Evolutionary conservation across 2,888 invertebrate genomes (phyloP), one percentile per base, ranked within the genome.

Genomic region (Ennomos quercinarius): DNA sequence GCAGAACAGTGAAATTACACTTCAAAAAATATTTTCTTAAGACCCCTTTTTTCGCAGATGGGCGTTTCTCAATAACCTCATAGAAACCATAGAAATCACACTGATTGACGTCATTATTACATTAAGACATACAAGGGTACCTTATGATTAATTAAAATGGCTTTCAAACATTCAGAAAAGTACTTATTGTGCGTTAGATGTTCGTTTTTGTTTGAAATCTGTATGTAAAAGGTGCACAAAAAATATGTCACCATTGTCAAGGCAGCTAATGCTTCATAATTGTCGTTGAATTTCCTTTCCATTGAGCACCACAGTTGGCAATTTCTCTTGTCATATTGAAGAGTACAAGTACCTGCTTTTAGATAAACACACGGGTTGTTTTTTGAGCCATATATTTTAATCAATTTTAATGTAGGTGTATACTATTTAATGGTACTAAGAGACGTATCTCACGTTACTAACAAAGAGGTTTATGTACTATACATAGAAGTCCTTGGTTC

Each of bases 251-350:
- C 84, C 83, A 84, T 87, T 87, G 86, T 89, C 77, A 77, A 76
- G 70, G 70, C 71, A 73, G 77, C 80, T 81, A 86, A 84, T 86
- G 81, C 83, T 76, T 86, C 83, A 84, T 87, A 88, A 87, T 87
- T 87, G 87, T 87, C 79, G 81, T 84, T 78, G 84, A 84, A 86
- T 89, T 90, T 90, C 86, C 89, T 89, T 83, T 84, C 80, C 81
- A 87, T 88, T 89, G 81, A 84, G 73, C 64, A 63, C 41, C 57
- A 60, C 67, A 68, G 78, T 81, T 78, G 83, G 78, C 78, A 80
- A 86, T 85, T 84, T 85, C 81, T 81, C 82, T 82, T 82, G 81
- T 85, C 81, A 84, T 82, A 83, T 81, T 83, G 80, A 27, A 27
- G 27, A 76, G 69, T 71, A 78, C 77, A 76, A 77, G 77, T 77